Base-by-base conservation (phyloP, 1,140 invertebrate genomes). In the Cydia pomonella region DNA sequence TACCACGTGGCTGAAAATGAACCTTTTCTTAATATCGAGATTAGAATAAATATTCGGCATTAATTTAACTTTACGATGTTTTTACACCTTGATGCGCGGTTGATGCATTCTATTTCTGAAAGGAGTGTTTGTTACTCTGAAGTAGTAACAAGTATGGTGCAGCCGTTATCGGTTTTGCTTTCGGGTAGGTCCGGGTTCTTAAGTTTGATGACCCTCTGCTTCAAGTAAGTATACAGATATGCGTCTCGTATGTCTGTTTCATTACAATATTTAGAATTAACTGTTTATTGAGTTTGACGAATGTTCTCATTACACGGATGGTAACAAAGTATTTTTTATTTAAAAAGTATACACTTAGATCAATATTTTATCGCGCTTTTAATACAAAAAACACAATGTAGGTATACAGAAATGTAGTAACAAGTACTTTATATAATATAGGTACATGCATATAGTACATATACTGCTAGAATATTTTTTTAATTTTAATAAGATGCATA, bases 21-120 rank as follows among this genome's bases (percentile, higher is more conserved):
- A 64, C 77, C 73, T 41, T 64, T 75, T 76, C 66, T 59, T 80
- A 66, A 59, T 16, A 73, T 53, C 4, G 50, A 73, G 62, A 66
- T 77, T 80, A 82, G 76, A 77, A 80, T 74, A 76, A 78, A 72
- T 76, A 80, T 79, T 80, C 72, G 29, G 69, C 76, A 79, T 75
- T 73, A 73, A 78, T 80, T 73, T n/a, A 33, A 73, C 81, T 87
- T 84, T 78, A 83, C 77, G 80, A 78, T 87, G 85, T 87, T 88
- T 88, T 79, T 83, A 77, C 85, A 88, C 79, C 66, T 83, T 81
- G 79, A n/a, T 59, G n/a, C 21, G 50, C 18, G 50, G 50, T 59
- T 21, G 50, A 59, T 41, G 13, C 33, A 38, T 23, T 78, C 76
- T 83, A 80, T 79, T 74, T 80, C 74, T 69, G 64, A 69, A 69